Percentiles rank a stretch among this genome's conserved stretches.
Conservation (phyloP, 2,113 vertebrate genomes). For the Bucco capensis region DNA sequence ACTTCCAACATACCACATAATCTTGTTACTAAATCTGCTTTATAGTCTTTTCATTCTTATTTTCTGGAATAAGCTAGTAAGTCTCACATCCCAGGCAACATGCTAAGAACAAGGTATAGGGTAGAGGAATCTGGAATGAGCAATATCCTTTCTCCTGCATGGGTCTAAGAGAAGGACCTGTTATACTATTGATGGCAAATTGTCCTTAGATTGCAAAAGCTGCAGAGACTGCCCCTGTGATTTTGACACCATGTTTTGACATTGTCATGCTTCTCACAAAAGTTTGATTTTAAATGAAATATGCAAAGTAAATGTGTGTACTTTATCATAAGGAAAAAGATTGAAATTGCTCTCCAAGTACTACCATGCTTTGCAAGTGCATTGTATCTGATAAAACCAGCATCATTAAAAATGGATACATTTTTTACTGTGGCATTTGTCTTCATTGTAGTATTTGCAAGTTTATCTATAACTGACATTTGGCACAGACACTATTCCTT, state of each 20-base stretch:
- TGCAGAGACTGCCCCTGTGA: not conserved
- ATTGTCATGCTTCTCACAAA: not conserved
- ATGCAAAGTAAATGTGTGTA: slow-evolving; percentile 12
- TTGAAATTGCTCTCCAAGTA: not conserved
- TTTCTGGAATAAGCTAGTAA: not conserved
- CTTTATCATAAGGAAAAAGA: not conserved
- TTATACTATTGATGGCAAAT: slow-evolving; percentile 24
- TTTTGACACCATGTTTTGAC: slow-evolving; percentile 25
- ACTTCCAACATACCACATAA: not conserved
- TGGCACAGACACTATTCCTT: slow-evolving; percentile 3
- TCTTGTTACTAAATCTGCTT: not conserved
- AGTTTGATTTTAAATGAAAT: slow-evolving; percentile 42
- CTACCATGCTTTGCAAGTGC: not conserved
- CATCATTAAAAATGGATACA: not conserved
- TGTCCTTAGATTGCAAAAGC: slow-evolving; percentile 14
- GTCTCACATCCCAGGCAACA: not conserved
- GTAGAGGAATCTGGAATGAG: not conserved
- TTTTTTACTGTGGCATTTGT: not conserved
- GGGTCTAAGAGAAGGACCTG: not conserved
- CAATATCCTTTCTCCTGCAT: not conserved
- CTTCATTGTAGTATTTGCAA: not conserved
- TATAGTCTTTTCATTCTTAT: not conserved
- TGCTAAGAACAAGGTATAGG: not conserved
- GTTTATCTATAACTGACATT: not conserved
- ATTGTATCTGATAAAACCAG: not conserved